These are phyloP conservation scores for Acinonyx jubatus DNA, from an alignment of 2,113 vertebrate genomes.

Conservation along the genomic window DNA sequence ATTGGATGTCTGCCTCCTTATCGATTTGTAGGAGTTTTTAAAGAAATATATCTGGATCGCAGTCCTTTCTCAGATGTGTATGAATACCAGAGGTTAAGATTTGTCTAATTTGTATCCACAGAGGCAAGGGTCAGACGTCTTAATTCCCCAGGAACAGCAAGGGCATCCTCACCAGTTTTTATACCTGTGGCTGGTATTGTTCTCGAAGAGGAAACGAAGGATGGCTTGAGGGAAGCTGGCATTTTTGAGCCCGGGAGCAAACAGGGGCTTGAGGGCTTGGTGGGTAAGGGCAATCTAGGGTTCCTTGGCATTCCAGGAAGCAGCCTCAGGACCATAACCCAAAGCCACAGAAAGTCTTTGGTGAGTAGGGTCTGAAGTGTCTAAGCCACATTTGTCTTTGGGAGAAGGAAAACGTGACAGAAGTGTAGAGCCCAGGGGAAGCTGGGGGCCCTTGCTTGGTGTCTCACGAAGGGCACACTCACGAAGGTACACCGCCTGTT, in stretches of 20 bases:
- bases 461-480: neutral
- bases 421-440: neutral
- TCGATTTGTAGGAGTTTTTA: neutral
- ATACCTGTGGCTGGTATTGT: neutral
- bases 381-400: neutral
- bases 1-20: neutral
- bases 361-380: neutral
- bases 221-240: neutral
- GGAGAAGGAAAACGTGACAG: neutral
- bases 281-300: neutral
- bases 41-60: neutral
- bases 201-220: neutral
- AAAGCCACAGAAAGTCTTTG: neutral
- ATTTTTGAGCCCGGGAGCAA: neutral
- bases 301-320: neutral
- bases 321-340: neutral
- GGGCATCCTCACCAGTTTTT: neutral
- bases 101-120: neutral
- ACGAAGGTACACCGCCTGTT: fast-evolving
- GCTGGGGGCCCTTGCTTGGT: neutral
- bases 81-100: neutral
- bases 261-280: neutral
- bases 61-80: neutral
- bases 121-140: neutral
- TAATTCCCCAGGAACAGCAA: neutral